phyloP scores from a whole-genome alignment of 2,797 vertebrate species.

The Poeciliopsis turneri region DNA sequence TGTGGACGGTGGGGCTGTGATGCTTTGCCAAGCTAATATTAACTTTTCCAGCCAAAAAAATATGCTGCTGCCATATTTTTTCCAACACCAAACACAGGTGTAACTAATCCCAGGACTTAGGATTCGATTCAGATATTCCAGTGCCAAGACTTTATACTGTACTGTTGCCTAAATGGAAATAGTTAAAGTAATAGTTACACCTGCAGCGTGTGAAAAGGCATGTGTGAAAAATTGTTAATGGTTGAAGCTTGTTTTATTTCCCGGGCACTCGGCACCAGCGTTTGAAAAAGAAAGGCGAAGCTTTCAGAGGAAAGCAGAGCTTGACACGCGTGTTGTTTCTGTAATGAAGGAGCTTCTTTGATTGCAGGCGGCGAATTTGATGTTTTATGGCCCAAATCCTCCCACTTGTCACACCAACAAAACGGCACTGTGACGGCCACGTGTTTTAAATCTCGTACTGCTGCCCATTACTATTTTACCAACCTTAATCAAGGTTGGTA shows the following conservation, averaged over 20 bases:
- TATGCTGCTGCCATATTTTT: neutral
- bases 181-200: neutral
- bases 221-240: conserved; percentile 1
- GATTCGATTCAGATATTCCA: neutral
- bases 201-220: neutral
- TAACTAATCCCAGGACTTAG: neutral
- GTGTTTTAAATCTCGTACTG: neutral
- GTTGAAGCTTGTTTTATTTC: neutral
- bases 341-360: neutral
- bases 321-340: neutral
- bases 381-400: neutral
- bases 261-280: neutral
- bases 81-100: conserved; percentile 2
- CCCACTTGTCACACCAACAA: neutral
- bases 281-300: neutral
- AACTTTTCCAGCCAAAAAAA: conserved; percentile 4
- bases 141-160: neutral
- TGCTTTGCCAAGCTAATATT: conserved; percentile 4
- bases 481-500: neutral
- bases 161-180: neutral
- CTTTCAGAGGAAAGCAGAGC: neutral
- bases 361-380: neutral
- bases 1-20: neutral
- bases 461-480: neutral
- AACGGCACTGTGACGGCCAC: neutral